Evolutionary conservation across 2,888 invertebrate genomes (phyloP), one percentile per base, ranked within the genome.

Genomic region (Resseliella maxima): DNA sequence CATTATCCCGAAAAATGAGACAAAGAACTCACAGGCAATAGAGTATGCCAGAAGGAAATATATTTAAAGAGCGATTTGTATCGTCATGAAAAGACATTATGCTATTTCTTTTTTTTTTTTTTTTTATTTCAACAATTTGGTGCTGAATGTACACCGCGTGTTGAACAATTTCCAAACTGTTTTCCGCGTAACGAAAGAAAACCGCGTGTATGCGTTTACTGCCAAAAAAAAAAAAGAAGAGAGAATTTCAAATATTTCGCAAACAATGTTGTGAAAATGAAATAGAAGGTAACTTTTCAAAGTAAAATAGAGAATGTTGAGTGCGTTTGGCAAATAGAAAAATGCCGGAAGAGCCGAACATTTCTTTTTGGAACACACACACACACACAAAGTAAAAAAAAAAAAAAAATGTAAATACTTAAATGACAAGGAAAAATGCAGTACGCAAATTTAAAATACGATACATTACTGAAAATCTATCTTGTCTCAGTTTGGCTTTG

Each of bases 21-120:
- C 72, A 35, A n/a, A 72, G 31, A 31, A 31, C n/a, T 31, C 41
- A 31, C 35, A 15, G 31, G 15, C 35, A 35, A 72, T 31, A 12
- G 72, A 72, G 72, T 72, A 15, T 72, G 72, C 35, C 72, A 72
- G n/a, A 72, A n/a, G 72, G 72, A 72, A 72, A 72, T 72, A 72
- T 72, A 31, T 72, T 35, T 27, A 72, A 72, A 72, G n/a, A n/a
- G 15, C 72, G 72, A 72, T 72, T 72, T 72, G 72, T 72, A 15
- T 27, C 27, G 27, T 31, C 35, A 15, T 72, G 72, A 35, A 15
- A 31, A 35, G 72, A 31, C 31, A 72, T 31, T 72, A 31, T 5
- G 72, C 72, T 72, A 2, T 24, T 2, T 18, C 10, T 72, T 35
- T 31, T 35, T 31, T 27, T 31, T 31, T 8, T 24, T 50, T 50